These are phyloP conservation scores for Adineta ricciae DNA, from an alignment of 2,888 invertebrate genomes.

Conservation along the genomic window DNA sequence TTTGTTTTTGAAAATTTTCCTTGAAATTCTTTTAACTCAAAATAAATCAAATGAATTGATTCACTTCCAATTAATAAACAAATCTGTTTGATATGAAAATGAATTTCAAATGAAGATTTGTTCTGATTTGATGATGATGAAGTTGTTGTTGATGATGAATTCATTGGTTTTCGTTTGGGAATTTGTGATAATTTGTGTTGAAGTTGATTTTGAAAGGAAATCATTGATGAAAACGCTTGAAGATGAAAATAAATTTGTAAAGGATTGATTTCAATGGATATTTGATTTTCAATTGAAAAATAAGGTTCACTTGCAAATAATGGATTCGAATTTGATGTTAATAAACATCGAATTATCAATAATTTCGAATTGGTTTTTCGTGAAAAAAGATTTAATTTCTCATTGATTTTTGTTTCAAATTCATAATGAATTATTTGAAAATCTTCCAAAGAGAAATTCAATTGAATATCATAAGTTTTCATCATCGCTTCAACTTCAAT, in stretches of 20 bases:
- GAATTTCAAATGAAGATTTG: slow-evolving; percentile 58
- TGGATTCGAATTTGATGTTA: slow-evolving; percentile 41
- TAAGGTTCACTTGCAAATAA: slow-evolving; percentile 49
- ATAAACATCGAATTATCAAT: background rate
- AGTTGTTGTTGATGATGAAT: slow-evolving; percentile 24
- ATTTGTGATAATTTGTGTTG: background rate
- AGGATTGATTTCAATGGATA: slow-evolving; percentile 72
- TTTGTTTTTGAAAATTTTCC: slow-evolving; percentile 65
- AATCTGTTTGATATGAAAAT: slow-evolving; percentile 60
- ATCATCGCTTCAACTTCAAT: slow-evolving; percentile 66
- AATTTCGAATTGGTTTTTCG: background rate
- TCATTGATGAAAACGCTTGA: slow-evolving; percentile 65
- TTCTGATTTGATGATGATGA: too few relatives aligned
- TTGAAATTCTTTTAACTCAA: slow-evolving; percentile 61
- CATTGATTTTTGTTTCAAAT: slow-evolving; percentile 36
- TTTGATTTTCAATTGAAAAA: slow-evolving; percentile 61
- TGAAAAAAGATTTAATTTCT: too few relatives aligned
- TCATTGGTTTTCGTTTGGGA: slow-evolving; percentile 12
- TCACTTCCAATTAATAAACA: slow-evolving; percentile 58
- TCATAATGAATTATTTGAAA: slow-evolving; percentile 58
- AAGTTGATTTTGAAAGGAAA: slow-evolving; percentile 41
- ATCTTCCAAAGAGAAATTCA: slow-evolving; percentile 62
- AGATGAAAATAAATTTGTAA: slow-evolving; percentile 71
- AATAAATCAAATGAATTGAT: slow-evolving; percentile 60
- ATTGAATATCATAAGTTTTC: slow-evolving; percentile 64